Base-by-base conservation (phyloP, 2,113 vertebrate genomes). In the Zonotrichia leucophrys region DNA sequence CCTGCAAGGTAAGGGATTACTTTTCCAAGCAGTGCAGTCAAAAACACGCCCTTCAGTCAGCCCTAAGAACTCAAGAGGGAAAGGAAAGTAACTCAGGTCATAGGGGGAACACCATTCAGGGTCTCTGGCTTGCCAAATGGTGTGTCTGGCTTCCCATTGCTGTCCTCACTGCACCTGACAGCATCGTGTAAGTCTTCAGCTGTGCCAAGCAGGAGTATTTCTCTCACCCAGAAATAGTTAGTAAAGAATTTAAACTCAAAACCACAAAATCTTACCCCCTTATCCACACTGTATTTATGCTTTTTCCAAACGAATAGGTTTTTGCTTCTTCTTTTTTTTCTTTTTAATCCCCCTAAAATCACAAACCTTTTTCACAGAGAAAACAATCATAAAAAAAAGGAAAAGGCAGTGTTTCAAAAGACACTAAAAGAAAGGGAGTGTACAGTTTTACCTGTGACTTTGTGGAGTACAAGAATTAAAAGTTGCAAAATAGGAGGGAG, bases 401-500 rank as follows among this genome's bases (percentile, higher is more conserved):
- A 49, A 44, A 23, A 44, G 13, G 37, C 14, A 67, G 10, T 39
- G 24, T 50, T 84, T 52, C 2, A 1, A 73, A 75, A 86, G n/a
- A 28, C 35, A 35, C 3, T 24, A 62, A 49, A 31, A 82, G 64
- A 78, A 83, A 67, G 27, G 42, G 31, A n/a, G 16, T 15, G 5
- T 67, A 69, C 8, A 46, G 15, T 12, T 80, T 89, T 98, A 99
- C 98, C 99, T 98, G 95, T 66, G 90, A 90, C 90, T 98, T 42
- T 72, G 96, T 22, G 98, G 98, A 2, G 97, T 98, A 72, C 89
- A 98, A 2, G 98, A 98, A 96, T 97, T 98, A 91, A 98, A 98
- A 3, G 97, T 98, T 56, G 98, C 98, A 89, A 98, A 99, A 85
- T 98, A 99, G 37, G 98, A 98, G 1, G 98, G 98, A n/a, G 98